Base-by-base conservation (phyloP, 2,888 invertebrate genomes). In the Venusia cambrica region DNA sequence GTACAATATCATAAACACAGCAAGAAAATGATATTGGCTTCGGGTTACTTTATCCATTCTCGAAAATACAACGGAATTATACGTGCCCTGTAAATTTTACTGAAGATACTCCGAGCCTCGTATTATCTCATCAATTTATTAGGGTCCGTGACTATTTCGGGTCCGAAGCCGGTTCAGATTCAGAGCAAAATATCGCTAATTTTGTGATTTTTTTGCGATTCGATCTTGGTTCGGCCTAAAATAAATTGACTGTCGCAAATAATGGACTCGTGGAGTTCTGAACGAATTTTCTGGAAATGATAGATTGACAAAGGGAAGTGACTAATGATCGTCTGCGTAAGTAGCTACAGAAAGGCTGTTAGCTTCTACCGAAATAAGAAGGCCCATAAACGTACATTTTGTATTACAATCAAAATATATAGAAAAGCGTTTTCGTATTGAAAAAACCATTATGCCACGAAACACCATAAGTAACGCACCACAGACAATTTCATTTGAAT, bases 121-220 rank as follows among this genome's bases (percentile, higher is more conserved):
- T 18, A 26, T 17, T 17, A 29, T 34, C 13, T 25, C 11, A n/a
- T 8, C 11, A 30, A 30, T 39, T 39, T 39, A 34, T 39, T 16
- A 34, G 18, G 33, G 33, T 29, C 29, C 13, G 17, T 4, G 13
- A 26, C 17, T 22, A 17, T 34, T 39, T 24, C 14, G 10, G 29
- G 6, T 30, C 20, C 25, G 17, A 34, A 9, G 29, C 25, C 17
- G 7, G 11, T 19, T 14, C 3, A 18, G 10, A 33, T 29, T 26
- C 16, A 33, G 17, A 25, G 1, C 13, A 39, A 25, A 19, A 26
- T 26, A 30, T 34, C 14, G 25, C 12, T 17, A 21, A 21, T 11
- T 21, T 9, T 7, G 12, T n/a, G 21, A 21, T 11, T 21, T 9
- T 7, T 8, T n/a, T 21, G 9, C 13, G 22, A 18, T 5, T 15